Conservation (phyloP, 2,888 invertebrate genomes). For the Carabus problematicus region DNA sequence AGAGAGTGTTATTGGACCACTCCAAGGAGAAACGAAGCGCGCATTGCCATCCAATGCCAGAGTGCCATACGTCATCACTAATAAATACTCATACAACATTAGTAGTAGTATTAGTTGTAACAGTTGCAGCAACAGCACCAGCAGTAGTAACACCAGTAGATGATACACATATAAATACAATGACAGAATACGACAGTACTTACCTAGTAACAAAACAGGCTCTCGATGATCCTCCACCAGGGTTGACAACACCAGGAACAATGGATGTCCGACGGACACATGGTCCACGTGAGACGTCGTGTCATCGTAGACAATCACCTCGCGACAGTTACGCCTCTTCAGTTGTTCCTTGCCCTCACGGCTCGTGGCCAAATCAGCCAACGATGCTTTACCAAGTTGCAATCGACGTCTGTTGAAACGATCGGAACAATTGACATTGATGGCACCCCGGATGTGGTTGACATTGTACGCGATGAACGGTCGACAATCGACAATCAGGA, state of each 20-base stretch:
- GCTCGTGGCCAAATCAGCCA: slow-evolving; percentile 71
- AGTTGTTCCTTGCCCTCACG: slow-evolving; percentile 70
- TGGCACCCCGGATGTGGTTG: slow-evolving; percentile 71
- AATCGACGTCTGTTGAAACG: slow-evolving; percentile 71
- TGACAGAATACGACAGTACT: slow-evolving; percentile 53
- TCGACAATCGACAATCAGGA: slow-evolving; percentile 70
- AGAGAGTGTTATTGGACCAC: no score
- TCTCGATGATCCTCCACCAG: slow-evolving; percentile 72
- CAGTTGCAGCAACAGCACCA: no score
- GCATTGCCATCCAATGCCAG: no score
- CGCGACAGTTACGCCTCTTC: slow-evolving; percentile 63
- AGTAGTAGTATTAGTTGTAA: no score
- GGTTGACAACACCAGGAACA: slow-evolving; percentile 70
- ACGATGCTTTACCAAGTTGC: slow-evolving; percentile 70
- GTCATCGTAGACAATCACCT: slow-evolving; percentile 76
- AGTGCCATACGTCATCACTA: no score
- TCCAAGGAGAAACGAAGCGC: no score
- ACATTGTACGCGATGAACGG: slow-evolving; percentile 75
- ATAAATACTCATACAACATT: no score
- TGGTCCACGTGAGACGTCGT: slow-evolving; percentile 68
- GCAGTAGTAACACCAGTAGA: no score
- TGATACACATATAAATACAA: no score
- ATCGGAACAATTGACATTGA: slow-evolving; percentile 76
- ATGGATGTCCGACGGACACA: slow-evolving; percentile 66
- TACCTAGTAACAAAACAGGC: slow-evolving; percentile 72